A percentile compares a stretch with the other conserved stretches of the same genome.
phyloP scores from a whole-genome alignment of 1,140 invertebrate species.

The Uloborus diversus region DNA sequence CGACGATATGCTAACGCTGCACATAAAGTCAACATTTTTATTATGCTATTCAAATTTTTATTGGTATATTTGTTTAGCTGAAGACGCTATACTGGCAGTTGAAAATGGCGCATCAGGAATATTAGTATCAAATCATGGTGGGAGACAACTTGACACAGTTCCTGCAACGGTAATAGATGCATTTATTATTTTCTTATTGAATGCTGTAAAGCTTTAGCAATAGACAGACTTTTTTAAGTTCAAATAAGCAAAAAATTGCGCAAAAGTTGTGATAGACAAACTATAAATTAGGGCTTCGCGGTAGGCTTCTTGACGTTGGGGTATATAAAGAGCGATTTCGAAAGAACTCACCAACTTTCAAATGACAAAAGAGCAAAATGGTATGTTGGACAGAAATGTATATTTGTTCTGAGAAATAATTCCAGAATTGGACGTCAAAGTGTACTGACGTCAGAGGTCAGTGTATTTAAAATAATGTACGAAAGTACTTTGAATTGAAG shows the following conservation, averaged over 20 bases:
- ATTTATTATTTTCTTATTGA: neutral
- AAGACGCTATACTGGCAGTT: slow-evolving; percentile 82
- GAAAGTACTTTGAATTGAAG: too few relatives aligned
- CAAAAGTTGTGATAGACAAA: neutral
- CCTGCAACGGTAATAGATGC: slow-evolving; percentile 75
- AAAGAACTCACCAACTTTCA: neutral
- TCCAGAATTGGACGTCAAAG: too few relatives aligned
- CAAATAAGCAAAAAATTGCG: neutral
- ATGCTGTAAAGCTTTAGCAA: neutral
- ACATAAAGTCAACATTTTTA: neutral
- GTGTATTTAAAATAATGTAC: too few relatives aligned
- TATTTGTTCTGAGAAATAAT: too few relatives aligned
- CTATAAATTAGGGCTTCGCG: neutral
- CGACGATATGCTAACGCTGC: neutral
- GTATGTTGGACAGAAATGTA: too few relatives aligned
- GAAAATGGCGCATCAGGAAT: slow-evolving; percentile 80
- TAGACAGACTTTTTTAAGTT: neutral
- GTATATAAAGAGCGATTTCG: neutral
- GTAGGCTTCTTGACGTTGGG: neutral
- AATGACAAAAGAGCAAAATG: too few relatives aligned
- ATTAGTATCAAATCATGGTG: slow-evolving; percentile 92
- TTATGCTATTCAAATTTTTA: neutral
- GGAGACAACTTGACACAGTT: slow-evolving; percentile 84
- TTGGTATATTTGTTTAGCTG: slow-evolving; percentile 64
- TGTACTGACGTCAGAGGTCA: too few relatives aligned